Percentiles rank a stretch among this genome's conserved stretches.
These are phyloP conservation scores for Cardiocondyla obscurior DNA, from an alignment of 1,140 invertebrate species.

Conservation along the genomic window DNA sequence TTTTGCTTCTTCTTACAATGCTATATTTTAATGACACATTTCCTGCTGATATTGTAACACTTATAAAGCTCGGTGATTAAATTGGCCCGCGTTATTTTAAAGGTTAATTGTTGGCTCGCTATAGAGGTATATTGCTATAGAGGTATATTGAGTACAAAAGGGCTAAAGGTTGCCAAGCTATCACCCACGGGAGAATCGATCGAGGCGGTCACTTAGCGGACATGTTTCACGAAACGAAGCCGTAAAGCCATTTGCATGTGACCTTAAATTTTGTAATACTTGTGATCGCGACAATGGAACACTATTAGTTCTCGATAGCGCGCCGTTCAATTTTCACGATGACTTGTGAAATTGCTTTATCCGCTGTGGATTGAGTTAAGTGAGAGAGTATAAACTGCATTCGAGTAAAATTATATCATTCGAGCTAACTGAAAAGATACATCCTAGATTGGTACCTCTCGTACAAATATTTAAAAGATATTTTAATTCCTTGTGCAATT, in stretches of 20 bases:
- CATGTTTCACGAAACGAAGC: constrained; percentile 37
- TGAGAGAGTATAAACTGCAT: background rate
- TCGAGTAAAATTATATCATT: background rate
- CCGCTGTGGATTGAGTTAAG: background rate
- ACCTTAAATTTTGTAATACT: constrained; percentile 18
- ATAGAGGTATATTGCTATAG: constrained; percentile 28
- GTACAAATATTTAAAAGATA: background rate
- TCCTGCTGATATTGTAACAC: background rate
- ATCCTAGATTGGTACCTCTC: background rate
- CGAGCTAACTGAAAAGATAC: background rate
- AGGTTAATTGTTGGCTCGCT: constrained; percentile 35
- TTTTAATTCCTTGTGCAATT: background rate
- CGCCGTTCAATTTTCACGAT: constrained; percentile 1
- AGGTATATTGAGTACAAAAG: constrained; percentile 32
- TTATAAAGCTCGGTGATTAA: constrained; percentile 9
- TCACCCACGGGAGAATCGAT: constrained; percentile 17
- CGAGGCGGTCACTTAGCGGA: constrained; percentile 30
- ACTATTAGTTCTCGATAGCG: background rate
- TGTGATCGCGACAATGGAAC: background rate
- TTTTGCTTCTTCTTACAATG: background rate
- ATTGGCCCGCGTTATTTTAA: background rate
- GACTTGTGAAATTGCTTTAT: background rate
- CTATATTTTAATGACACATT: background rate
- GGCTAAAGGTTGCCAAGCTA: constrained; percentile 38
- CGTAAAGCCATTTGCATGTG: constrained; percentile 32